A percentile compares a stretch with the other conserved stretches of the same genome.
phyloP scores from a whole-genome alignment of 2,797 vertebrate genomes.

The Clamator glandarius region DNA sequence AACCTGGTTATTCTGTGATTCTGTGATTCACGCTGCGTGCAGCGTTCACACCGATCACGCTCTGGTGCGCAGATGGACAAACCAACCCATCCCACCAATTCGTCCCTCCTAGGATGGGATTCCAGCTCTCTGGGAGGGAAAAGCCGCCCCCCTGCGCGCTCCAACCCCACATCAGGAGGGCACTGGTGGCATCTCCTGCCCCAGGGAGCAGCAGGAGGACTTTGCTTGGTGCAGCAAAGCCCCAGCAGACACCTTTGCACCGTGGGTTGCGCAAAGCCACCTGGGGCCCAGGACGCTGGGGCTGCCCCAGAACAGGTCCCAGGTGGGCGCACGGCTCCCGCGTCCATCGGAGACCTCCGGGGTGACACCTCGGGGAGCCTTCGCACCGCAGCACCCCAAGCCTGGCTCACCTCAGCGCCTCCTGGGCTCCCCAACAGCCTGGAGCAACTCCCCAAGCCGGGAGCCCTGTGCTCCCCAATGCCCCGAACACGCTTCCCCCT shows the following conservation, averaged over 20 bases:
- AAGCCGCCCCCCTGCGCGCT: neutral
- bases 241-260: neutral
- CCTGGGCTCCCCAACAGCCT: neutral
- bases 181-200: accelerated
- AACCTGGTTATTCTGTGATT: too few relatives aligned
- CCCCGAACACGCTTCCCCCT: neutral
- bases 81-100: neutral
- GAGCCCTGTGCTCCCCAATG: accelerated
- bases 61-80: accelerated
- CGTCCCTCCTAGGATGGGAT: neutral
- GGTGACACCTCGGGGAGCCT: neutral
- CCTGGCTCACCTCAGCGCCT: too few relatives aligned
- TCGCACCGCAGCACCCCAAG: too few relatives aligned
- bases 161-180: neutral
- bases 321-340: neutral
- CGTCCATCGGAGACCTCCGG: neutral
- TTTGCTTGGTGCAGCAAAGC: neutral
- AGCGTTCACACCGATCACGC: too few relatives aligned
- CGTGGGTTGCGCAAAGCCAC: neutral
- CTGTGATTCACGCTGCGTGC: too few relatives aligned
- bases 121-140: accelerated
- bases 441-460: accelerated
- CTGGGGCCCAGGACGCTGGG: accelerated
- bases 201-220: accelerated
- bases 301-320: neutral